Percentiles rank a stretch among this genome's conserved stretches.
Evolutionary conservation across 2,797 vertebrate species (phyloP).

Genomic region (Fundulus diaphanus): DNA sequence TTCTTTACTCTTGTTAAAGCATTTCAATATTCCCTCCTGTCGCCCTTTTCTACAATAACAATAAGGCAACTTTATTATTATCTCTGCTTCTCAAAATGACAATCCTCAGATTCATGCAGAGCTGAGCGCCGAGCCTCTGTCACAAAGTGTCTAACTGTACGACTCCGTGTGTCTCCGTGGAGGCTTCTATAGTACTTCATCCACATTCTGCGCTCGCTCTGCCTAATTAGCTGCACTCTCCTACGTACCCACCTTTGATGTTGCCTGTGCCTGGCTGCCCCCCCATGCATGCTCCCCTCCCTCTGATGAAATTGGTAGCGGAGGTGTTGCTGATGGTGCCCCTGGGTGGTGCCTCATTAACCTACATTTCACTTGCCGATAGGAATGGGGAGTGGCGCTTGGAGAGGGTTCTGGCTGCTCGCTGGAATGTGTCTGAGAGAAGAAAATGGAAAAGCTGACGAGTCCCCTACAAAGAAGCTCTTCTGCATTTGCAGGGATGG

Average conservation of each 20-base stretch:
- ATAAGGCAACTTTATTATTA: constrained; percentile 22
- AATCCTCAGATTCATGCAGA: constrained; percentile 15
- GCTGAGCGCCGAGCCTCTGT: constrained; percentile 13
- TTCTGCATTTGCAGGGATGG: constrained; percentile 4
- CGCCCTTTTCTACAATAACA: constrained; percentile 13
- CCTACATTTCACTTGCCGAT: constrained; percentile 65
- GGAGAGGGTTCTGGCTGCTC: neutral
- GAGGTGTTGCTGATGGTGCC: constrained; percentile 57
- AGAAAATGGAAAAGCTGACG: constrained; percentile 38
- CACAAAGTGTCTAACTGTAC: constrained; percentile 29
- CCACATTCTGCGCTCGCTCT: constrained; percentile 23
- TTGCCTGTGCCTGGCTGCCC: constrained; percentile 25
- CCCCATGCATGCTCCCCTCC: constrained; percentile 29
- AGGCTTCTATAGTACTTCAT: constrained; percentile 23
- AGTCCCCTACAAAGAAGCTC: constrained; percentile 56
- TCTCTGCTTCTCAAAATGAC: constrained; percentile 19
- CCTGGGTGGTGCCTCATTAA: constrained; percentile 71
- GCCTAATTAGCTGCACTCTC: constrained; percentile 54
- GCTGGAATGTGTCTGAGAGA: constrained; percentile 27
- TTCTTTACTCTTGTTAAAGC: neutral
- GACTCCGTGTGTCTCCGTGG: constrained; percentile 17
- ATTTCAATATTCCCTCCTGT: neutral
- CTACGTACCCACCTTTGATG: constrained; percentile 57
- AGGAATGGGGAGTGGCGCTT: constrained; percentile 14
- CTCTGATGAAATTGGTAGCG: constrained; percentile 40